A percentile compares a stretch with the other conserved stretches of the same genome.
phyloP scores from a whole-genome alignment of 2,113 vertebrate species.

The Halichoerus grypus region DNA sequence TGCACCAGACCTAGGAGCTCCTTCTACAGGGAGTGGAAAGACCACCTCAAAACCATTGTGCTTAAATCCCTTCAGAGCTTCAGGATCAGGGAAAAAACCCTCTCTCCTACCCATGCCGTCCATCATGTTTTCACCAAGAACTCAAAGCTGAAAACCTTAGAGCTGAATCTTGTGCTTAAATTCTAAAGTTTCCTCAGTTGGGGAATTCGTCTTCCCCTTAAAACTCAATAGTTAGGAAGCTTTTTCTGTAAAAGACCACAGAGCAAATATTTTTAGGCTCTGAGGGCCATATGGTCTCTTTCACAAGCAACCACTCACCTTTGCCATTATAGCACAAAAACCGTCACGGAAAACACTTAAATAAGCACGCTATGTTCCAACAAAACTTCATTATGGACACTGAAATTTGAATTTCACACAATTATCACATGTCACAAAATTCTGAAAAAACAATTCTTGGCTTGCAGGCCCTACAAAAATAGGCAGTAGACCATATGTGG shows the following conservation, averaged over 20 bases:
- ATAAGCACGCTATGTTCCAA: background rate
- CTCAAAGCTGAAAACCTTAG: background rate
- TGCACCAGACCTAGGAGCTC: background rate
- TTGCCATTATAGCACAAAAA: background rate
- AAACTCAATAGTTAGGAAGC: background rate
- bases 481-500: background rate
- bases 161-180: background rate
- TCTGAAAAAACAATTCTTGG: slow-evolving; percentile 29
- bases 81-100: background rate
- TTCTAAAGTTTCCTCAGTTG: background rate
- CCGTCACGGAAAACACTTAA: background rate
- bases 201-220: background rate
- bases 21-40: background rate
- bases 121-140: background rate
- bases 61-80: background rate
- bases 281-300: background rate
- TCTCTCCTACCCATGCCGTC: background rate
- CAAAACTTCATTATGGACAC: slow-evolving; percentile 12
- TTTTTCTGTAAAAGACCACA: slow-evolving; percentile 31
- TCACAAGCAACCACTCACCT: slow-evolving; percentile 11
- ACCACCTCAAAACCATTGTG: background rate
- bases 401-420: background rate
- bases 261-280: slow-evolving; percentile 22
- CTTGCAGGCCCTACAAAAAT: background rate
- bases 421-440: background rate